These are phyloP conservation scores for Anas capensis DNA, from an alignment of 2,797 vertebrate species.

Conservation along the genomic window DNA sequence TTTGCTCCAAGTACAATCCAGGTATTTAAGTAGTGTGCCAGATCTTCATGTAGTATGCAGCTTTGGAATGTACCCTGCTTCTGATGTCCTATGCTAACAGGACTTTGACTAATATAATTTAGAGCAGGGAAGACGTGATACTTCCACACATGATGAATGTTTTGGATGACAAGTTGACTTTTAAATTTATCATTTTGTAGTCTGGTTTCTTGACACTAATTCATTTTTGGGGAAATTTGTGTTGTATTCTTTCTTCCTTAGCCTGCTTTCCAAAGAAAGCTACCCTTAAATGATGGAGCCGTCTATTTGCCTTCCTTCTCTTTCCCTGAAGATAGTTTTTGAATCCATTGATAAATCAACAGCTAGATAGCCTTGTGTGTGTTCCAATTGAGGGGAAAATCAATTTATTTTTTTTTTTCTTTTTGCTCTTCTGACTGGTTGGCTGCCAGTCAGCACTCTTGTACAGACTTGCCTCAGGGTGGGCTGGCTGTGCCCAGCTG, in stretches of 20 bases:
- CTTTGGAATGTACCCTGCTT: conserved; percentile 1
- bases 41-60: neutral
- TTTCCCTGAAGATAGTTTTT: neutral
- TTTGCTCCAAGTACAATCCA: neutral
- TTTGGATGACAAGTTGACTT: conserved; percentile 16
- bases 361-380: neutral
- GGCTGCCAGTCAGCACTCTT: neutral
- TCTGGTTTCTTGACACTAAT: neutral
- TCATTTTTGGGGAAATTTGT: neutral
- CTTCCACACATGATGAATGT: neutral
- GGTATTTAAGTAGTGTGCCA: neutral
- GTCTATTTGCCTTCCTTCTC: neutral
- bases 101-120: neutral
- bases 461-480: neutral
- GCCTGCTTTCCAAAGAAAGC: neutral
- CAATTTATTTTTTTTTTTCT: neutral
- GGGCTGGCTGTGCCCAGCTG: neutral
- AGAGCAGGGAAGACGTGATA: neutral
- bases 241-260: neutral
- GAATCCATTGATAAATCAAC: neutral
- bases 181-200: neutral
- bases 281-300: neutral
- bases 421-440: neutral
- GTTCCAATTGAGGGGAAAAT: neutral
- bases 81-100: neutral